These are phyloP conservation scores for Apostichopus leukothele DNA, from an alignment of 53 echinoderm and acorn worm species.

Conservation along the genomic window DNA sequence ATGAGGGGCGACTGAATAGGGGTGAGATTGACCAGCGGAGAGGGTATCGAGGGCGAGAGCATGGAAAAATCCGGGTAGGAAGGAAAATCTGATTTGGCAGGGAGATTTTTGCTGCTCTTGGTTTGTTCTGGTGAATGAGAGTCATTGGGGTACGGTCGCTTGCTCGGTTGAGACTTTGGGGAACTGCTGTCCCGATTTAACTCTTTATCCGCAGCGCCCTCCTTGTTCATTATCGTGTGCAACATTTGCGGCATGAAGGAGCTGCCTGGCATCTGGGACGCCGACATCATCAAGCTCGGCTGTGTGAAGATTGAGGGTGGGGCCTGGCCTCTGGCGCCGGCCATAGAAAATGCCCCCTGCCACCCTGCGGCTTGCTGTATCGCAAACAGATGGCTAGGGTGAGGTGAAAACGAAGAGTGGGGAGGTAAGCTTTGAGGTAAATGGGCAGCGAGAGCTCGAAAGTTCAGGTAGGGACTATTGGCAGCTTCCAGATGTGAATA, in stretches of 20 bases:
- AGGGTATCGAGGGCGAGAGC: conserved; percentile 75
- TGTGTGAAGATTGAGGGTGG: conserved; percentile 75
- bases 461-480: conserved; percentile 48
- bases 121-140: conserved; percentile 76
- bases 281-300: conserved; percentile 45
- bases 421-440: conserved; percentile 79
- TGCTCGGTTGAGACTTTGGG: conserved; percentile 58
- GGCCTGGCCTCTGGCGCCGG: conserved; percentile 39
- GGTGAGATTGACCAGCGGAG: conserved; percentile 52
- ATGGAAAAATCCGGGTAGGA: conserved; percentile 66
- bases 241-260: conserved; percentile 50
- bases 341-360: conserved; percentile 48
- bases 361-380: conserved; percentile 60
- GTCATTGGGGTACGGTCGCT: conserved; percentile 65
- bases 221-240: conserved; percentile 40
- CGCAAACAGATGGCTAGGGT: conserved; percentile 72
- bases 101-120: conserved; percentile 60
- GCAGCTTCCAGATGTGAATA: conserved; percentile 44
- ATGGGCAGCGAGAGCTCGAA: conserved; percentile 67
- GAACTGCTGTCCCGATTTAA: conserved; percentile 45
- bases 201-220: conserved; percentile 1
- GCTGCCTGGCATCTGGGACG: conserved; percentile 44
- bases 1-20: conserved; percentile 60
- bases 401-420: conserved; percentile 73
- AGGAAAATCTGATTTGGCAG: conserved; percentile 66